phyloP scores from a whole-genome alignment of 2,888 invertebrate genomes.

The Megamerina dolium region DNA sequence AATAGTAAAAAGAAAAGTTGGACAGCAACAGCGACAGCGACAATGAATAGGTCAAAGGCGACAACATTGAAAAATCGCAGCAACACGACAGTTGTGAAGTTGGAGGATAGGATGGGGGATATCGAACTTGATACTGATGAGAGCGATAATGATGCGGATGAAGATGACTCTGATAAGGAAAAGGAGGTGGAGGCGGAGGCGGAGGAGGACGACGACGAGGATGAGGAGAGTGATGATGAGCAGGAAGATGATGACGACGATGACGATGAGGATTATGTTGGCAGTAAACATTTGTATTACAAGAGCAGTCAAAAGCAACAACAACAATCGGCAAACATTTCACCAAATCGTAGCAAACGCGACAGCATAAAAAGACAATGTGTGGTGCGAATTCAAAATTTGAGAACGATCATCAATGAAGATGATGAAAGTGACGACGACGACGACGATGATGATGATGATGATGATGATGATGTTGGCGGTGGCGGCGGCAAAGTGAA shows the following conservation, averaged over 20 bases:
- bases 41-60: constrained; percentile 15
- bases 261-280: constrained; percentile 33
- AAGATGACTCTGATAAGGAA: too few species aligned
- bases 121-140: constrained; percentile 12
- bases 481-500: constrained; percentile 18
- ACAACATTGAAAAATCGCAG: constrained; percentile 10
- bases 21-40: constrained; percentile 7
- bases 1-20: constrained; percentile 1
- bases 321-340: background rate
- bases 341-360: too few species aligned
- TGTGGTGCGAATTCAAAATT: background rate
- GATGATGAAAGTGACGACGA: background rate
- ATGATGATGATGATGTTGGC: constrained; percentile 20
- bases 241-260: constrained; percentile 22
- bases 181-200: constrained; percentile 13
- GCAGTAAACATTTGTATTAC: constrained; percentile 5
- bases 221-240: constrained; percentile 12
- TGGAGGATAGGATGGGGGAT: constrained; percentile 50
- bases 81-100: constrained; percentile 28
- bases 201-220: constrained; percentile 16
- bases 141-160: constrained; percentile 20
- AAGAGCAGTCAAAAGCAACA: constrained; percentile 5
- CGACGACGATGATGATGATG: constrained; percentile 5
- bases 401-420: background rate
- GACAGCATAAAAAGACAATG: background rate